A percentile compares a stretch with the other conserved stretches of the same genome.
Conservation (phyloP, 2,888 invertebrate genomes). For the Leptinotarsa tumamoca region DNA sequence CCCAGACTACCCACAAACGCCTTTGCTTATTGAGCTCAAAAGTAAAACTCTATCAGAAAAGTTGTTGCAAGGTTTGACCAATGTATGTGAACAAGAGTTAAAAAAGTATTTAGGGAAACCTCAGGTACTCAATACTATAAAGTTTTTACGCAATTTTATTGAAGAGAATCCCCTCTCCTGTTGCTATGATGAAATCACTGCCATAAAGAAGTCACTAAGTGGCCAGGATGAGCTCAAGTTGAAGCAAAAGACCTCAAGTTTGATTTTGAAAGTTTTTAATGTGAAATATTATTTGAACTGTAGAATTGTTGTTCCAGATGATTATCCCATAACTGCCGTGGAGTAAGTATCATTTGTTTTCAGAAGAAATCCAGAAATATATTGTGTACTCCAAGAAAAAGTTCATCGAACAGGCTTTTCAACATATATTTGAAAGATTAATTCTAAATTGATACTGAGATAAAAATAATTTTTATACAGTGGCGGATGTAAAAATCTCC, state of each 20-base stretch:
- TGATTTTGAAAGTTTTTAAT: conserved; percentile 71
- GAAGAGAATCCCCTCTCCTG: conserved; percentile 79
- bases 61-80: conserved; percentile 72
- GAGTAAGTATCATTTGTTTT: conserved; percentile 62
- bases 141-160: conserved; percentile 75
- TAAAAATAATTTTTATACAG: too few relatives aligned
- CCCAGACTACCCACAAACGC: conserved; percentile 71
- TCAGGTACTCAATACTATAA: conserved; percentile 71
- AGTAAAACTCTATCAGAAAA: conserved; percentile 76
- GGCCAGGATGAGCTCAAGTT: conserved; percentile 73
- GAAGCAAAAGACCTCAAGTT: conserved; percentile 74
- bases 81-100: conserved; percentile 73
- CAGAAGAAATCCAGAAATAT: not conserved
- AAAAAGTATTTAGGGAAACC: conserved; percentile 72
- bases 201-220: conserved; percentile 69
- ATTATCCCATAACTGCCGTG: conserved; percentile 72
- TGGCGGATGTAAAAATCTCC: too few relatives aligned
- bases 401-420: not conserved
- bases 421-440: not conserved
- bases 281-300: conserved; percentile 73
- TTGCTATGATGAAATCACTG: conserved; percentile 78
- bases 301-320: conserved; percentile 73
- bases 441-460: too few relatives aligned
- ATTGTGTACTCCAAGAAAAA: not conserved
- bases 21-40: conserved; percentile 76